Percentiles rank a stretch among this genome's conserved stretches.
These are phyloP conservation scores for Araneus ventricosus DNA, from an alignment of 1,140 invertebrate genomes.

Conservation along the genomic window DNA sequence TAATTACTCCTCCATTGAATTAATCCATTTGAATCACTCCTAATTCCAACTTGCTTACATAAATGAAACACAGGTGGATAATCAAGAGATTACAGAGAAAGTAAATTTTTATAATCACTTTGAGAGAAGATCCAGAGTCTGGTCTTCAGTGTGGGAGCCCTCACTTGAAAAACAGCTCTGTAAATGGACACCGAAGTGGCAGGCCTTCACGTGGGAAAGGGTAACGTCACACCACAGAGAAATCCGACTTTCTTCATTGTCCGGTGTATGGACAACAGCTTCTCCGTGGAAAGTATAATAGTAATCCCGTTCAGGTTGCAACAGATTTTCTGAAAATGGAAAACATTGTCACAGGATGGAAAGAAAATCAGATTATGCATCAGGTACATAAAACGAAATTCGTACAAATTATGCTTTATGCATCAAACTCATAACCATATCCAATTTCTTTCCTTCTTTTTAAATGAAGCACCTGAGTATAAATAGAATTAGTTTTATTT, in stretches of 20 bases:
- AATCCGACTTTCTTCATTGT: background rate
- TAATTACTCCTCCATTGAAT: too few relatives aligned
- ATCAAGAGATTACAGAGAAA: too few relatives aligned
- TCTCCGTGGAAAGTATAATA: background rate
- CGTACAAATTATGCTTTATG: too few relatives aligned
- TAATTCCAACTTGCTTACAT: too few relatives aligned
- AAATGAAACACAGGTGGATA: too few relatives aligned
- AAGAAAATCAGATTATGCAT: too few relatives aligned
- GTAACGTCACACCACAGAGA: background rate
- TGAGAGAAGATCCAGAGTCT: background rate
- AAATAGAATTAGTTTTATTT: too few relatives aligned
- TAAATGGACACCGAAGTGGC: background rate
- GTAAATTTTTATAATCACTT: background rate
- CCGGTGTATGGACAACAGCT: background rate
- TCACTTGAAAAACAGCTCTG: background rate
- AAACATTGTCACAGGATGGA: background rate
- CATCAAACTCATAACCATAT: too few relatives aligned
- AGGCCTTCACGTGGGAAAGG: background rate
- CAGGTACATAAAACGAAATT: too few relatives aligned
- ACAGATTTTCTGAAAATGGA: background rate
- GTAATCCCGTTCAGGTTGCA: background rate
- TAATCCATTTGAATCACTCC: too few relatives aligned
- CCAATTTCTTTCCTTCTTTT: too few relatives aligned
- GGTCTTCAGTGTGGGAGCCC: background rate
- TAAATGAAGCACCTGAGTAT: too few relatives aligned